Evolutionary conservation across 2,113 vertebrate species (phyloP), one percentile per base, ranked within the genome.

Genomic region (Triplophysa tibetana): DNA sequence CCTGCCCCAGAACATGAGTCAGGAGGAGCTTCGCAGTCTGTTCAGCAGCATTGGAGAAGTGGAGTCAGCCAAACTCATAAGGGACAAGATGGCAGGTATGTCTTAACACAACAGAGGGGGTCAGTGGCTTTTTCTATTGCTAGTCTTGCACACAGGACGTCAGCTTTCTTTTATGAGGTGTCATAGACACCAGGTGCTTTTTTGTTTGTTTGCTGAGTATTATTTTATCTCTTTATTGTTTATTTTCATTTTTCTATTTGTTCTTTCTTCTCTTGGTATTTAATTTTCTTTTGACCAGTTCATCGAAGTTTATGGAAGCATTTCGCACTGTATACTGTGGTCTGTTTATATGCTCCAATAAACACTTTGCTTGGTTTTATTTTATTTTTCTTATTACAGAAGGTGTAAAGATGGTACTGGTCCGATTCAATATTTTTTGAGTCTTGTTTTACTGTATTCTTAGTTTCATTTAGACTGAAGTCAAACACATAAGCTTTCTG

Each of bases 1-100:
- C 91, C 93, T 99, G 87, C 97, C 97, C 13, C 97, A 99, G 93
- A 98, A 96, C 90, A 99, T 99, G 97, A 96, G 95, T 0, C 98
- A 99, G 88, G 97, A 99, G 82, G 98, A 99, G 75, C 84, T 98
- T 16, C 93, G 96, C 21, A 97, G 95, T 78, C 93, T 99, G 12
- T 99, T 99, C 85, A 97, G 96, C 93, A 98, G 96, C 73, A 97
- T 98, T 0, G 98, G 98, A 0, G 96, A 98, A 66, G 96, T 99
- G 0, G 97, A 98, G 80, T 98, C 96, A 2, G 97, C 97, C 83
- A 98, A 99, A 72, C 96, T 99, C 50, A 99, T 99, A 79, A 90
- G 97, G 14, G 97, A 99, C 90, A 99, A 99, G 94, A 95, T 98
- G 38, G 96, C 96, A 95, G 98, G 98, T 99, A 95, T 86, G 75